phyloP scores from a whole-genome alignment of 2,888 invertebrate species.

The Drosophila sordidula region DNA sequence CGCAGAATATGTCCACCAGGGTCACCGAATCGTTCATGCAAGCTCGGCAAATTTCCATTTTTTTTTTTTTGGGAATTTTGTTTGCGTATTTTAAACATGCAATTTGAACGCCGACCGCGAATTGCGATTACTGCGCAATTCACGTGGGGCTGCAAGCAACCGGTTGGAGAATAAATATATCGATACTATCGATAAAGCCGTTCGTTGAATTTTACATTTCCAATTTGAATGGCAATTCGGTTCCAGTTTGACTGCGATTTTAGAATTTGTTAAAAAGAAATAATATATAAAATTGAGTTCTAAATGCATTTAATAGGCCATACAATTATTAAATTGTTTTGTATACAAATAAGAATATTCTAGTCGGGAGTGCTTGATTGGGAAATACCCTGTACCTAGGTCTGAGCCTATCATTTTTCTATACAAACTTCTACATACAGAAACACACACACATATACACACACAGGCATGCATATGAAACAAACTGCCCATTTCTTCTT shows the following conservation, averaged over 20 bases:
- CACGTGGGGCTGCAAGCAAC: neutral
- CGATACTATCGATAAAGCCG: conserved; percentile 8
- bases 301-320: too few species aligned
- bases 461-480: too few species aligned
- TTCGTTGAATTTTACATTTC: neutral
- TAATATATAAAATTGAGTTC: neutral
- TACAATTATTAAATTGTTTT: too few species aligned
- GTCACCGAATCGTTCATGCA: conserved; percentile 21
- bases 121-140: neutral
- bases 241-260: neutral
- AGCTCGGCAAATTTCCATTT: conserved; percentile 31
- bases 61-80: neutral
- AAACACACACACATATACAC: too few species aligned
- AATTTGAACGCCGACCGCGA: neutral
- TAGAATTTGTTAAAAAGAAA: neutral
- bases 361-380: too few species aligned
- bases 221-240: neutral
- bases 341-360: too few species aligned
- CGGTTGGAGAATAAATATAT: neutral
- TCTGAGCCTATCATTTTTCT: too few species aligned
- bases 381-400: too few species aligned
- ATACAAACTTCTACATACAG: too few species aligned
- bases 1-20: conserved; percentile 27
- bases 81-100: neutral
- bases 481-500: too few species aligned